Evolutionary conservation across 2,113 vertebrate species (phyloP).

Genomic region (Alligator sinensis): DNA sequence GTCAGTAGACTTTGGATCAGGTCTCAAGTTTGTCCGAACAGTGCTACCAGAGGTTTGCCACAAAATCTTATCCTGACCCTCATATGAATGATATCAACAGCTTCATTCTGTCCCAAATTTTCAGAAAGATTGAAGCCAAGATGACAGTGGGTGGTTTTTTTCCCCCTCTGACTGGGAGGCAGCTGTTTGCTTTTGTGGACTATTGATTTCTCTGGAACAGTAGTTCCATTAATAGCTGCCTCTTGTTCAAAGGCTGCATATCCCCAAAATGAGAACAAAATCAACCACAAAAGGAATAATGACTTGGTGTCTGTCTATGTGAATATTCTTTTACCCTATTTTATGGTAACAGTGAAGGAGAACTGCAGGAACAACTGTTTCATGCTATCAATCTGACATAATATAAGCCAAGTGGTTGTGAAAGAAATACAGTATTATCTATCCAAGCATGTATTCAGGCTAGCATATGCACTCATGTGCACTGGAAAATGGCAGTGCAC

Average conservation of each 20-base stretch:
- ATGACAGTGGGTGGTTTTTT: neutral
- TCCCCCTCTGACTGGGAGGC: neutral
- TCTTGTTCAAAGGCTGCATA: slow-evolving; percentile 17
- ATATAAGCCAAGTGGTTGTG: slow-evolving; percentile 33
- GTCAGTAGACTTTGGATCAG: neutral
- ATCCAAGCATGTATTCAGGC: neutral
- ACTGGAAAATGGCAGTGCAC: neutral
- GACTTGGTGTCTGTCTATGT: neutral
- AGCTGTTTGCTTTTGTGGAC: slow-evolving; percentile 35
- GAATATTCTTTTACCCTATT: neutral
- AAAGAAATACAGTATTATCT: slow-evolving; percentile 33
- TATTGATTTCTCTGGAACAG: slow-evolving; percentile 49
- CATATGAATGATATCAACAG: slow-evolving; percentile 17
- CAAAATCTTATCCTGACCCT: neutral
- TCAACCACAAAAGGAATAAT: slow-evolving; percentile 28
- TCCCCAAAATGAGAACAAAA: slow-evolving; percentile 21
- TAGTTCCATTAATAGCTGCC: slow-evolving; percentile 51
- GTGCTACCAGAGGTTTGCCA: neutral
- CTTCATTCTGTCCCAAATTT: neutral
- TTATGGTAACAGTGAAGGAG: neutral
- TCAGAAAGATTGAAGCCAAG: neutral
- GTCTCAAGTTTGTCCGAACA: neutral
- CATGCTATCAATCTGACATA: neutral
- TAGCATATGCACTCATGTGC: neutral
- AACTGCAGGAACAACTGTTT: slow-evolving; percentile 13